A percentile compares a stretch with the other conserved stretches of the same genome.
phyloP scores from a whole-genome alignment of 2,888 invertebrate species.

The Lasiommata megera region DNA sequence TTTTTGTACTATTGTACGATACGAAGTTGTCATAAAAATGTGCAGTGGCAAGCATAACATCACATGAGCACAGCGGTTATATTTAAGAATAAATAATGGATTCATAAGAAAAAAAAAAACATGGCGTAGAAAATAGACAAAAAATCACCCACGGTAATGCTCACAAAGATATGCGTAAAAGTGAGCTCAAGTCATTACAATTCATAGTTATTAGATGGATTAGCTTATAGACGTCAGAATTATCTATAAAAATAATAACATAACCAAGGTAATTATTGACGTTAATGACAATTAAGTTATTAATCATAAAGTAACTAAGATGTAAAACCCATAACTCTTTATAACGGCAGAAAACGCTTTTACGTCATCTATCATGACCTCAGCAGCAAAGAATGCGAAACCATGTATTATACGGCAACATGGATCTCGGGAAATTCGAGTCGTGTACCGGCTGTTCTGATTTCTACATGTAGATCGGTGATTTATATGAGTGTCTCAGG shows the following conservation, averaged over 20 bases:
- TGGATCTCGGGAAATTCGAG: conserved; percentile 21
- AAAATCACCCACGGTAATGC: too few species aligned
- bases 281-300: neutral
- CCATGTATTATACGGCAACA: conserved; percentile 7
- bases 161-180: too few species aligned
- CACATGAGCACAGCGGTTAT: too few species aligned
- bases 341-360: conserved; percentile 6
- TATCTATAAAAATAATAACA: too few species aligned
- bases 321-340: conserved; percentile 7
- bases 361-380: conserved; percentile 17
- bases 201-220: neutral
- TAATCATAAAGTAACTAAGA: neutral
- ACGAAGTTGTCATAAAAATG: too few species aligned
- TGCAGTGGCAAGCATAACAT: too few species aligned
- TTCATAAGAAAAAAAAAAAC: too few species aligned
- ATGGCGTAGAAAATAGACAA: too few species aligned
- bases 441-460: conserved; percentile 20
- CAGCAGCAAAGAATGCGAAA: conserved; percentile 10
- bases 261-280: neutral
- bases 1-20: too few species aligned
- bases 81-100: too few species aligned
- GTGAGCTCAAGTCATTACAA: too few species aligned
- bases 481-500: conserved; percentile 29
- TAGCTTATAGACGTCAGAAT: too few species aligned
- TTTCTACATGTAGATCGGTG: conserved; percentile 28